A percentile compares a stretch with the other conserved stretches of the same genome.
These are phyloP conservation scores for Zaprionus taronus DNA, from an alignment of 1,140 invertebrate genomes.

Conservation along the genomic window DNA sequence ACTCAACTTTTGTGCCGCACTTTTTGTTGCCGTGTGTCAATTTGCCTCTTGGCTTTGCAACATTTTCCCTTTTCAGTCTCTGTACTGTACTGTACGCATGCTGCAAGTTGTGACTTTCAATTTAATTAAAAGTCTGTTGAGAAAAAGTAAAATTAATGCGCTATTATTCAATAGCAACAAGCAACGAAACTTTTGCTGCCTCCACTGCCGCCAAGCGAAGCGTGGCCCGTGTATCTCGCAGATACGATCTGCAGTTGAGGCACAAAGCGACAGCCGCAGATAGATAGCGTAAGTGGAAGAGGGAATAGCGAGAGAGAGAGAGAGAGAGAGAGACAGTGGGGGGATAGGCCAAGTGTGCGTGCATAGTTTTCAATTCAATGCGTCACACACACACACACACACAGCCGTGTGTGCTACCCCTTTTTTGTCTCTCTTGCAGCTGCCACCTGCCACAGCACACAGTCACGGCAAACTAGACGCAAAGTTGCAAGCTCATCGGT, in stretches of 20 bases:
- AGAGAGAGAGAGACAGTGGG: not conserved
- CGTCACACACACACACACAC: constrained; percentile 25
- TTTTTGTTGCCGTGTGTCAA: constrained; percentile 21
- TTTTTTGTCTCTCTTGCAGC: constrained; percentile 24
- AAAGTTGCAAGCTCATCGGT: constrained; percentile 57
- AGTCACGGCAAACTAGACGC: constrained; percentile 32
- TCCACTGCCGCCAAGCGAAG: constrained; percentile 43
- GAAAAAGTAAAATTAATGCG: constrained; percentile 58
- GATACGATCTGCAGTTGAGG: constrained; percentile 28
- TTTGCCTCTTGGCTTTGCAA: constrained; percentile 22
- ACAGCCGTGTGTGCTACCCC: constrained; percentile 13
- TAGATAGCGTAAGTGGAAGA: not conserved
- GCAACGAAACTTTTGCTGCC: constrained; percentile 47
- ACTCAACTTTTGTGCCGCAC: constrained; percentile 9
- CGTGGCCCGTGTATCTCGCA: constrained; percentile 35
- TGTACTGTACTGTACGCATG: constrained; percentile 7
- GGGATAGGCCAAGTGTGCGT: constrained; percentile 19
- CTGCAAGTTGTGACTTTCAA: constrained; percentile 57
- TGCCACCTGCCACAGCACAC: constrained; percentile 37
- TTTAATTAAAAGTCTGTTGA: constrained; percentile 59
- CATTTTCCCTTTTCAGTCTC: constrained; percentile 25
- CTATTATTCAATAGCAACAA: constrained; percentile 58
- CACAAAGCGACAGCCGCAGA: constrained; percentile 13
- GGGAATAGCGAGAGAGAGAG: not conserved
- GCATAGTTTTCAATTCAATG: constrained; percentile 60